Evolutionary conservation across 1,140 invertebrate species (phyloP), one percentile per base, ranked within the genome.

Genomic region (Bombus pyrosoma): DNA sequence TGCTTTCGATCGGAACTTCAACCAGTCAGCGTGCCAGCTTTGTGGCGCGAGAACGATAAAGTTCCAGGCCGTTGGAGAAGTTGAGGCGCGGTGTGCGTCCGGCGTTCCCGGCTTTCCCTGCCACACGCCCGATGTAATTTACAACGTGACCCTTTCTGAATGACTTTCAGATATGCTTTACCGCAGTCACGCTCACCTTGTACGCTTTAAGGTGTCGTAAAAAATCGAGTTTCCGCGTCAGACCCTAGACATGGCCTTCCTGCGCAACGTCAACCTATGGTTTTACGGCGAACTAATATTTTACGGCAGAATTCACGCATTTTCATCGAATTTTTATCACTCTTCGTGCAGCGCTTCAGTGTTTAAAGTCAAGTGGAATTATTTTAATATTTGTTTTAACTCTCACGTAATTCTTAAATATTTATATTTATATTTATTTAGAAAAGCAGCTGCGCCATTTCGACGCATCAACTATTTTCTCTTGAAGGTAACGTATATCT

Each of bases 201-300:
- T 22, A 28, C n/a, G 37, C 32, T 76, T 76, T 76, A 76, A 83
- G 81, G 9, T n/a, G 72, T 83, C 81, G 71, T 82, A 82, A 82
- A 74, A 66, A 47, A 75, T 74, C 41, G 81, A 82, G 37, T 82
- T 82, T 62, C 53, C 71, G 53, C 47, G 57, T 47, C 62, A 9
- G 34, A 22, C 13, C 3, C 13, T 9, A 25, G 62, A 18, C 18
- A 22, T 34, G 15, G 25, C 10, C n/a, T 28, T 32, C 37, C 47
- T 53, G 47, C 47, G 6, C 62, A 64, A 9, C n/a, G 18, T 13
- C 28, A n/a, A 6, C 6, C 75, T 15, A 22, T 8, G 37, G 69
- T 68, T 47, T 79, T 64, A 9, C 41, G 22, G 8, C 18, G 28
- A 25, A 37, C 25, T 62, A 41, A 59, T 66, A 66, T 62, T 32